Percentiles rank a stretch among this genome's conserved stretches.
Evolutionary conservation across 2,888 invertebrate species (phyloP).

Genomic region (Siphlonurus alternatus): DNA sequence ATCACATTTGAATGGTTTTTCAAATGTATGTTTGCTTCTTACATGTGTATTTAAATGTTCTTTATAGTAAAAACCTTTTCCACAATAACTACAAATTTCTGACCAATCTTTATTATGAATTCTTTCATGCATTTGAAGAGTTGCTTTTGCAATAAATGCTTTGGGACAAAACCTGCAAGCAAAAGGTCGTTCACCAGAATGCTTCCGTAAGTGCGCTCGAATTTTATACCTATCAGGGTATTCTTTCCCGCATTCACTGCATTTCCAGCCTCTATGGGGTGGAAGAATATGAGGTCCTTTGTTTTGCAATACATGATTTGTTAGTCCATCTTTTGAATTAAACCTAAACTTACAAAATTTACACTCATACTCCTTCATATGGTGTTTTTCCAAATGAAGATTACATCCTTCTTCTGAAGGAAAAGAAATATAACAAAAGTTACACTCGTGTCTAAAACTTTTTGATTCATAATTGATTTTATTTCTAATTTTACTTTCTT

Average conservation of each 20-base stretch:
- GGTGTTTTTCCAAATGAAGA: neutral
- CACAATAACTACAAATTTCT: neutral
- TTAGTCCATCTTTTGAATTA: neutral
- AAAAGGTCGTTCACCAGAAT: neutral
- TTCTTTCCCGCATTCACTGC: neutral
- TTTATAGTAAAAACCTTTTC: neutral
- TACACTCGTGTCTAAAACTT: neutral
- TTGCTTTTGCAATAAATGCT: neutral
- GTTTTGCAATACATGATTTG: neutral
- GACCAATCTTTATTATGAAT: neutral
- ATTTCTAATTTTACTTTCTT: neutral
- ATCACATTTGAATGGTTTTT: neutral
- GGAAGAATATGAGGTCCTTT: neutral
- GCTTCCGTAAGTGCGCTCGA: neutral
- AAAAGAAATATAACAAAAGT: neutral
- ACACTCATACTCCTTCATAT: neutral
- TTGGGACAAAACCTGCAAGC: neutral
- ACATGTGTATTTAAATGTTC: neutral
- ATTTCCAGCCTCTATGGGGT: neutral
- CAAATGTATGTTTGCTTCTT: neutral
- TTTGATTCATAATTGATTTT: neutral
- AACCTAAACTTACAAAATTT: neutral
- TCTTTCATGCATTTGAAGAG: neutral
- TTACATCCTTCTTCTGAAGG: neutral
- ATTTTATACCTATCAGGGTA: neutral